Base-by-base conservation (phyloP, 2,113 vertebrate genomes). In the Astatotilapia flaviijosephi region DNA sequence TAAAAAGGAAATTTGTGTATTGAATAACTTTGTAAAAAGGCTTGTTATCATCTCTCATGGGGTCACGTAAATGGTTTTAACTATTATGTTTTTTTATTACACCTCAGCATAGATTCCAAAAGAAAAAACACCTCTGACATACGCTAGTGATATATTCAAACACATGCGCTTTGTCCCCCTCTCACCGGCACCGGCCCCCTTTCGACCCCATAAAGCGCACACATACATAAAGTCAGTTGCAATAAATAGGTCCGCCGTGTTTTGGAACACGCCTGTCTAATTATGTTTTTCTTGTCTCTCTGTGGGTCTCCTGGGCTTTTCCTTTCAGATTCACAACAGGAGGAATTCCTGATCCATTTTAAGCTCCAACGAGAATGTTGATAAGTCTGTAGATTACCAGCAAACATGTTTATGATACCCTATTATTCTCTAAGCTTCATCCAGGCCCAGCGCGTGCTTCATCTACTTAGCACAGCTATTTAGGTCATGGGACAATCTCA, bases 401-500 rank as follows among this genome's bases (percentile, higher is more conserved):
- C 86, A 88, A 94, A 95, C 94, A 95, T 95, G 95, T 97, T 96
- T 95, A 95, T 94, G 93, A 94, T 95, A 91, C 90, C 92, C 92
- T 93, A 94, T 95, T 96, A 95, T 93, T 95, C 90, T 91, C 83
- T 93, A 90, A 92, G 88, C 91, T 85, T 92, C 86, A 91, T 91
- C 92, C 84, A 77, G 89, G 83, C 83, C 68, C 91, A 89, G 93
- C 82, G 89, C 91, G 89, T 92, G 92, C 91, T 95, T 94, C 82
- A 51, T 88, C 84, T 89, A 90, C 94, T 94, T 93, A 94, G 91
- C 58, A 49, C 89, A 94, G 83, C 90, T 93, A 95, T 96, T 94
- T 95, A 91, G 90, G 94, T 96, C 93, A 92, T 58, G 37, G 88
- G 88, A 83, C 79, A 83, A 83, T 87, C 87, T 86, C 55, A 62